Evolutionary conservation across 2,888 invertebrate genomes (phyloP).

Genomic region (Microchrysa polita): DNA sequence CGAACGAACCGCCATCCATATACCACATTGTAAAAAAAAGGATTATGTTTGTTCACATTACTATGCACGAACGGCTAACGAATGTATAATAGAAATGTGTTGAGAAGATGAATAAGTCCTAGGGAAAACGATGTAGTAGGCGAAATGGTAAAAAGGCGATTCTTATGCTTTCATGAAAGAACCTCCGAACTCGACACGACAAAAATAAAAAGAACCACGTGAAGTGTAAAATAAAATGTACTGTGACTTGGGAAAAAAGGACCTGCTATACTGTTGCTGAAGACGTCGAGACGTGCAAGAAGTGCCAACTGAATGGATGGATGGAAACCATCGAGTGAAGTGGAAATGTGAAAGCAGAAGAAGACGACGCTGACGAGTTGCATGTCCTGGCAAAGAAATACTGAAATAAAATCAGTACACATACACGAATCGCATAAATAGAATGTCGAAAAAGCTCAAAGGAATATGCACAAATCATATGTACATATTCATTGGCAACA

Average conservation of each 20-base stretch:
- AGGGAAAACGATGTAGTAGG: not conserved
- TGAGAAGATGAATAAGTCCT: not conserved
- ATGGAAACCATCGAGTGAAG: conserved; percentile 23
- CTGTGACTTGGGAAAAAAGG: no score
- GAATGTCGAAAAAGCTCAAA: conserved; percentile 13
- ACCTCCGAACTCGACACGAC: not conserved
- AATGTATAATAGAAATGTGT: not conserved
- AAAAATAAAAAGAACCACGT: not conserved
- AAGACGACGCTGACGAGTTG: not conserved
- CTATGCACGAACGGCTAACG: not conserved
- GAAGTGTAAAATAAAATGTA: conserved; percentile 1
- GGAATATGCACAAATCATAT: conserved; percentile 22
- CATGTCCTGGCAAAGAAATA: conserved; percentile 1
- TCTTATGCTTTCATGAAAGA: no score
- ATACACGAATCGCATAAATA: conserved; percentile 8
- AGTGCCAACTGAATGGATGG: not conserved
- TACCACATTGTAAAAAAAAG: not conserved
- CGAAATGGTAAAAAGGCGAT: not conserved
- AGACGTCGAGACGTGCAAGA: not conserved
- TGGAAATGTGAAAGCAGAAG: conserved; percentile 31
- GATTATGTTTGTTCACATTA: conserved; percentile 17
- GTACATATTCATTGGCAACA: conserved; percentile 8
- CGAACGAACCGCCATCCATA: no score
- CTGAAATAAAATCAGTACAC: not conserved
- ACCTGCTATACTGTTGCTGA: not conserved